These are phyloP conservation scores for Xestia rhomboidea DNA, from an alignment of 2,888 invertebrate genomes.

Conservation along the genomic window DNA sequence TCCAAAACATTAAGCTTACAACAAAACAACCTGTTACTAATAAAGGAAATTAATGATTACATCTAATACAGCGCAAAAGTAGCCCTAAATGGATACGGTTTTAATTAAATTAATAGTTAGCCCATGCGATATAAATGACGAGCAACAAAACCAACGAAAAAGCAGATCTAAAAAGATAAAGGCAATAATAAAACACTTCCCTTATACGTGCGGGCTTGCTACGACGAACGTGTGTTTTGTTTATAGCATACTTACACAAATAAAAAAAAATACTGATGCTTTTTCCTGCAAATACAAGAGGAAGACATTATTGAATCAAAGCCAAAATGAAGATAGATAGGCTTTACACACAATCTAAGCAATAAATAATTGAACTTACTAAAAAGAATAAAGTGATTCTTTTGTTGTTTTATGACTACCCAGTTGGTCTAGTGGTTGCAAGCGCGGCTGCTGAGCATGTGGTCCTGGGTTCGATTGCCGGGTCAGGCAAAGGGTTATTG, in stretches of 20 bases:
- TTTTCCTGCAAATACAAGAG: neutral
- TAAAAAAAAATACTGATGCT: neutral
- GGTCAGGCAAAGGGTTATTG: too few species aligned
- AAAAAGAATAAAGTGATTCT: too few species aligned
- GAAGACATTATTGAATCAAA: neutral
- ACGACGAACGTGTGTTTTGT: conserved; percentile 59
- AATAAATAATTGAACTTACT: too few species aligned
- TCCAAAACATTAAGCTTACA: conserved; percentile 68
- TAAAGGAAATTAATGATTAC: conserved; percentile 77
- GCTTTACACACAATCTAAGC: neutral
- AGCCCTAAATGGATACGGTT: conserved; percentile 82
- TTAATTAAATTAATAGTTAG: conserved; percentile 90
- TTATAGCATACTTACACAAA: neutral
- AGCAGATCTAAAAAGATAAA: conserved; percentile 87
- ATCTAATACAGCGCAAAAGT: conserved; percentile 79
- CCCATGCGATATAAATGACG: conserved; percentile 89
- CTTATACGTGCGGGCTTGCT: conserved; percentile 72
- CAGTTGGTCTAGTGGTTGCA: too few species aligned
- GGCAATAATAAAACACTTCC: conserved; percentile 89
- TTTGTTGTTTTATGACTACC: too few species aligned
- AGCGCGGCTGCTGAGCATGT: too few species aligned
- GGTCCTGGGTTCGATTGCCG: too few species aligned
- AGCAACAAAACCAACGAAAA: conserved; percentile 83
- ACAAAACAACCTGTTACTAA: conserved; percentile 74
- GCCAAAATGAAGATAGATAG: too few species aligned